Evolutionary conservation across 2,113 vertebrate genomes (phyloP).

Genomic region (Vimba vimba): DNA sequence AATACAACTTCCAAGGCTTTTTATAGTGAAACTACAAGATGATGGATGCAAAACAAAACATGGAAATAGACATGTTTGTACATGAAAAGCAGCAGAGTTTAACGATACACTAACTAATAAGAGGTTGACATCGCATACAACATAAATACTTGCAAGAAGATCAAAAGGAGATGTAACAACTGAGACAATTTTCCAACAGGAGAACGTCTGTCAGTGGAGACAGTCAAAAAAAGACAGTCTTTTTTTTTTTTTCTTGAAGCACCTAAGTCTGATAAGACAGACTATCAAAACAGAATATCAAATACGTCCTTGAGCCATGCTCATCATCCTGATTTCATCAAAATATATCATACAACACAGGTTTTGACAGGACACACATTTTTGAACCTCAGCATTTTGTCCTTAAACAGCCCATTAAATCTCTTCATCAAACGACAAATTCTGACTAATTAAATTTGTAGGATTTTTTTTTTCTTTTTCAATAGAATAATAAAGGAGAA

Average conservation of each 20-base stretch:
- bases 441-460: background rate
- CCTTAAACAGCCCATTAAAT: background rate
- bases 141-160: background rate
- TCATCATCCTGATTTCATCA: background rate
- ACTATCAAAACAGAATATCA: background rate
- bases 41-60: constrained; percentile 3
- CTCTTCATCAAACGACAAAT: background rate
- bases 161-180: constrained; percentile 31
- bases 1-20: constrained; percentile 14
- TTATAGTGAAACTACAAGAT: constrained; percentile 14
- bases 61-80: constrained; percentile 9
- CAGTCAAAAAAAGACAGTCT: background rate
- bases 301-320: background rate
- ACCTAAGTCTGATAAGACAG: background rate
- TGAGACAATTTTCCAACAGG: background rate
- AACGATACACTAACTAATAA: constrained; percentile 19
- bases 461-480: too few relatives aligned
- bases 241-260: background rate
- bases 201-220: background rate
- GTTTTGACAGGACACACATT: background rate
- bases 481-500: too few relatives aligned
- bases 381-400: constrained; percentile 3
- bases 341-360: background rate
- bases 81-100: constrained; percentile 35
- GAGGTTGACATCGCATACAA: constrained; percentile 15